Evolutionary conservation across 2,888 invertebrate species (phyloP).

Genomic region (Stenchaetothrips biformis): DNA sequence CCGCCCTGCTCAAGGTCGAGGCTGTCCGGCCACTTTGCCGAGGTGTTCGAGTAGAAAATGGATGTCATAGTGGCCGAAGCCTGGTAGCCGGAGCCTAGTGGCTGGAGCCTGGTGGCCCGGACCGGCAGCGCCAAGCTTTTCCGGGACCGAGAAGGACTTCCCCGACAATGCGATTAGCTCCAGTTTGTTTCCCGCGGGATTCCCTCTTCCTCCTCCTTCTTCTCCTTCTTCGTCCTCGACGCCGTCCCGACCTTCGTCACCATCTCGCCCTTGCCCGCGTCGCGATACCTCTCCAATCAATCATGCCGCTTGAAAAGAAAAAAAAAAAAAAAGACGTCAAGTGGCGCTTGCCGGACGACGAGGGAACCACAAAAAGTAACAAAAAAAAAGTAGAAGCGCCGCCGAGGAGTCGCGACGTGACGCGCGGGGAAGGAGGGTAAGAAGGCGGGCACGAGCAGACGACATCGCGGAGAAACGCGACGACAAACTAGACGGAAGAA

Average conservation of each 20-base stretch:
- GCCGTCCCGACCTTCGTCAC: not conserved
- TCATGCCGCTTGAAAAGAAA: not conserved
- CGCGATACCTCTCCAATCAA: not conserved
- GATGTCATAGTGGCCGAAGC: not conserved
- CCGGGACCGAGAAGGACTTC: not conserved
- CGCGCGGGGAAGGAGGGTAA: not conserved
- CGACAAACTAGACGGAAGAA: not conserved
- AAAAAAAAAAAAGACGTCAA: not conserved
- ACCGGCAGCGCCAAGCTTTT: not conserved
- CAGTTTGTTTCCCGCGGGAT: not conserved
- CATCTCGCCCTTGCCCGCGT: not conserved
- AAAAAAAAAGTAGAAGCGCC: not conserved
- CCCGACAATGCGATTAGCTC: not conserved
- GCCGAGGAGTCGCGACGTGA: not conserved
- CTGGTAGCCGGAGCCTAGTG: not conserved
- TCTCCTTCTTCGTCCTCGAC: too few species aligned
- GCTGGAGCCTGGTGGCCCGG: not conserved
- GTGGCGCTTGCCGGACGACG: not conserved
- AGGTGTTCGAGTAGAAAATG: slow-evolving; percentile 21
- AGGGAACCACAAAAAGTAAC: not conserved
- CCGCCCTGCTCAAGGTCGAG: not conserved
- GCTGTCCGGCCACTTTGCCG: not conserved
- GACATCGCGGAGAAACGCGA: not conserved
- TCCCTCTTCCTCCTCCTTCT: not conserved
- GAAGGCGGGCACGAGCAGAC: too few species aligned